These are phyloP conservation scores for Drosophila peninsularis DNA, from an alignment of 2,888 invertebrate species.

Conservation along the genomic window DNA sequence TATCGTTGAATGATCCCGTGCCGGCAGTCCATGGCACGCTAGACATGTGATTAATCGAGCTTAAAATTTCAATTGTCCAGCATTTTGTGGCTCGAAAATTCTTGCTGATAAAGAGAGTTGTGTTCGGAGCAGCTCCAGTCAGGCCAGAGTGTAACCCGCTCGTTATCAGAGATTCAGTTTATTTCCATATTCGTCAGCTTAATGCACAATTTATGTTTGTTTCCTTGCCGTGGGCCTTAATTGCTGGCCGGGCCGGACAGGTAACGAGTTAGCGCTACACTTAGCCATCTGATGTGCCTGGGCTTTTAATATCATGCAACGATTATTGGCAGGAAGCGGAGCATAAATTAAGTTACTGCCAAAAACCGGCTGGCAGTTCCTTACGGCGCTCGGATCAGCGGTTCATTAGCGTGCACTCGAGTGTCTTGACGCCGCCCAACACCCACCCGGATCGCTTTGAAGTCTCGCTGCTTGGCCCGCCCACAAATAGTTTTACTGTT, in stretches of 20 bases:
- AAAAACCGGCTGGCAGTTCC: slow-evolving; percentile 55
- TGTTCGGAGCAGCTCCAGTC: slow-evolving; percentile 18
- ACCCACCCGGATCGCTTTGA: neutral
- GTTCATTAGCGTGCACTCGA: slow-evolving; percentile 49
- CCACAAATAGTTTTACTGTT: slow-evolving; percentile 23
- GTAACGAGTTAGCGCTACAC: slow-evolving; percentile 13
- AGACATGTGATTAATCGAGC: slow-evolving; percentile 57
- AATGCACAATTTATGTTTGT: slow-evolving; percentile 40
- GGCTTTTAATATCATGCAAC: slow-evolving; percentile 24
- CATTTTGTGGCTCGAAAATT: slow-evolving; percentile 16
- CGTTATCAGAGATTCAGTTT: slow-evolving; percentile 8
- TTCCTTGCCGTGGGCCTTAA: slow-evolving; percentile 38
- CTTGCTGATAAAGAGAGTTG: slow-evolving; percentile 46
- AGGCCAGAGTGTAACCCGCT: neutral
- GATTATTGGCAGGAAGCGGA: slow-evolving; percentile 60
- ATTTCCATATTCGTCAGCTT: slow-evolving; percentile 30
- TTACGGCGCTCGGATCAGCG: slow-evolving; percentile 21
- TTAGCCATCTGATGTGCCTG: slow-evolving; percentile 30
- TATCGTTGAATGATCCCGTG: slow-evolving; percentile 62
- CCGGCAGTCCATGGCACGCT: slow-evolving; percentile 16
- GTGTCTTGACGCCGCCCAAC: neutral
- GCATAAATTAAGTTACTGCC: slow-evolving; percentile 60
- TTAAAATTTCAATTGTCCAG: slow-evolving; percentile 60
- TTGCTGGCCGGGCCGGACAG: slow-evolving; percentile 2
- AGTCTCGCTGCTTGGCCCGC: neutral